phyloP scores from a whole-genome alignment of 2,113 vertebrate genomes.

The Arvicanthis niloticus region DNA sequence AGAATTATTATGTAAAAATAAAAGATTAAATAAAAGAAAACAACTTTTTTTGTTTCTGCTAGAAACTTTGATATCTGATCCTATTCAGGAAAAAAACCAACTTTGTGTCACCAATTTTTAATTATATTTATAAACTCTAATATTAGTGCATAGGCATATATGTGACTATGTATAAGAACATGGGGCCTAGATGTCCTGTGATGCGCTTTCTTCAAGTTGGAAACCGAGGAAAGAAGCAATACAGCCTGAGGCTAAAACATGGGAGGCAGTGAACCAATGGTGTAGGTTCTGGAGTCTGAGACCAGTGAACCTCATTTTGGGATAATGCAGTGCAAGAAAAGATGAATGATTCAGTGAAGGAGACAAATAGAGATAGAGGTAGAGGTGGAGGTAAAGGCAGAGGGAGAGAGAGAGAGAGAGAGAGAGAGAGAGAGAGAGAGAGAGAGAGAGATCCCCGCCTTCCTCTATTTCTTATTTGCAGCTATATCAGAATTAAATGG shows the following conservation, averaged over 20 bases:
- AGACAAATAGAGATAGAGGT: not conserved
- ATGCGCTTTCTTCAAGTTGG: not conserved
- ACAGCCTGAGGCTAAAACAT: not conserved
- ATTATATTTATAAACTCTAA: not conserved
- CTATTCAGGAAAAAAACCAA: not conserved
- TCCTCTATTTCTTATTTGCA: not conserved
- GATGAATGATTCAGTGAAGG: not conserved
- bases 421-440: not conserved
- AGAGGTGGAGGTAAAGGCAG: not conserved
- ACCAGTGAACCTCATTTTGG: not conserved
- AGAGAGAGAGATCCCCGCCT: not conserved
- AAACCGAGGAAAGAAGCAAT: not conserved
- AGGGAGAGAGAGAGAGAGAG: not conserved
- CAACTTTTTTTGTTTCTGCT: not conserved
- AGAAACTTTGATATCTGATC: not conserved
- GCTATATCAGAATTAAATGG: not conserved
- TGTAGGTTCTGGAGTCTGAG: not conserved
- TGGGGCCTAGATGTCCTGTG: not conserved
- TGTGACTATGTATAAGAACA: not conserved
- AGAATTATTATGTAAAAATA: not conserved
- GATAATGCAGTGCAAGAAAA: not conserved
- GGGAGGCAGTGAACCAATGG: not conserved
- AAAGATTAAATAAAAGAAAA: not conserved
- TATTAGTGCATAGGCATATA: not conserved
- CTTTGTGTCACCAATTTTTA: constrained; percentile 5